phyloP scores from a whole-genome alignment of 2,888 invertebrate species.

The Gymnoscelis rufifasciata region DNA sequence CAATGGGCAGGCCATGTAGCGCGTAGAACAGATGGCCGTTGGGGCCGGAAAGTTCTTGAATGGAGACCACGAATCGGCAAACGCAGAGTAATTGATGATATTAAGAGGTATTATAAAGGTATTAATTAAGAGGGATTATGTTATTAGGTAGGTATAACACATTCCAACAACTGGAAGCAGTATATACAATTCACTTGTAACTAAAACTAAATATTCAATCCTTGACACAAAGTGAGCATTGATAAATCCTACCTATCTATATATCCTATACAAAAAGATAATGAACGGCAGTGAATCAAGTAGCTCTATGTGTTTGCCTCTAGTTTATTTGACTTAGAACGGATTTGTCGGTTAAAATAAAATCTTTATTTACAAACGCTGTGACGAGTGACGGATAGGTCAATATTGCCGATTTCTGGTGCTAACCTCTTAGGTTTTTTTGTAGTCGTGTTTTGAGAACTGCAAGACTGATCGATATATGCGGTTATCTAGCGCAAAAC shows the following conservation, averaged over 20 bases:
- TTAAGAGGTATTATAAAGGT: too few relatives aligned
- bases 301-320: constrained; percentile 17
- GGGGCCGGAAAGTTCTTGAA: too few relatives aligned
- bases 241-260: not conserved
- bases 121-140: too few relatives aligned
- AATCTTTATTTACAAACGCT: constrained; percentile 48
- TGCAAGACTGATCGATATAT: constrained; percentile 79
- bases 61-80: too few relatives aligned
- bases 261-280: constrained; percentile 17
- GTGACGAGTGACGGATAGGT: constrained; percentile 58
- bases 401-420: constrained; percentile 59
- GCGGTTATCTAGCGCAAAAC: too few relatives aligned
- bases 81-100: too few relatives aligned
- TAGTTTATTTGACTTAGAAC: constrained; percentile 14
- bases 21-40: too few relatives aligned
- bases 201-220: too few relatives aligned
- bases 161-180: too few relatives aligned
- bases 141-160: too few relatives aligned
- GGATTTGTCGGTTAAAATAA: constrained; percentile 42
- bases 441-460: constrained; percentile 71
- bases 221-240: constrained; percentile 1
- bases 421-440: constrained; percentile 73
- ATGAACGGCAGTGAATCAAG: constrained; percentile 17
- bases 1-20: too few relatives aligned
- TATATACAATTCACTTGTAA: too few relatives aligned